These are phyloP conservation scores for Lithobates pipiens DNA, from an alignment of 2,797 vertebrate species.

Conservation along the genomic window DNA sequence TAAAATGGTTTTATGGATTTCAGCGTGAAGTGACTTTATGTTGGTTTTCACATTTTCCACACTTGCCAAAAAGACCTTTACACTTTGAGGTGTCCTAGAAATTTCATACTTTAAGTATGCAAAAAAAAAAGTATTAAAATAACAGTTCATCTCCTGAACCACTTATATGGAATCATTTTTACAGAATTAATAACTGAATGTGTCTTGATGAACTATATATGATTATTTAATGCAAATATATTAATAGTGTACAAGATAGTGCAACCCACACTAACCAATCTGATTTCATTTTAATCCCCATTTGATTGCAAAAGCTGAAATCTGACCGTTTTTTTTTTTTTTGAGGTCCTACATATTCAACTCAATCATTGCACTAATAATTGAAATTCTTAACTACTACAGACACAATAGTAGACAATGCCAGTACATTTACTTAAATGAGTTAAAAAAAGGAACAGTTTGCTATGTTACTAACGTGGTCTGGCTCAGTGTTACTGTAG, in stretches of 20 bases:
- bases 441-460: too few species aligned
- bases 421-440: too few species aligned
- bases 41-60: slow-evolving; percentile 24
- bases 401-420: too few species aligned
- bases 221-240: neutral
- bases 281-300: neutral
- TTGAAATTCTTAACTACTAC: too few species aligned
- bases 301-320: neutral
- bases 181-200: neutral
- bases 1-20: slow-evolving; percentile 59
- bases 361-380: too few species aligned
- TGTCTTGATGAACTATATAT: neutral
- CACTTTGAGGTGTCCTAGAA: slow-evolving; percentile 31
- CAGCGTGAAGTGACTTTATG: neutral
- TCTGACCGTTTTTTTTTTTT: neutral
- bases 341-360: neutral
- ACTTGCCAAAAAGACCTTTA: slow-evolving; percentile 19
- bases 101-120: slow-evolving; percentile 25
- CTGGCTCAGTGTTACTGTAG: too few species aligned
- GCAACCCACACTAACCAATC: too few species aligned
- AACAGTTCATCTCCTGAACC: neutral
- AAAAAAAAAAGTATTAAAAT: neutral
- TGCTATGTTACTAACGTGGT: too few species aligned
- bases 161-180: neutral
- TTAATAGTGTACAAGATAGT: neutral